Percentiles rank a stretch among this genome's conserved stretches.
phyloP scores from a whole-genome alignment of 2,797 vertebrate genomes.

The Ctenochaetus hawaiiensis region DNA sequence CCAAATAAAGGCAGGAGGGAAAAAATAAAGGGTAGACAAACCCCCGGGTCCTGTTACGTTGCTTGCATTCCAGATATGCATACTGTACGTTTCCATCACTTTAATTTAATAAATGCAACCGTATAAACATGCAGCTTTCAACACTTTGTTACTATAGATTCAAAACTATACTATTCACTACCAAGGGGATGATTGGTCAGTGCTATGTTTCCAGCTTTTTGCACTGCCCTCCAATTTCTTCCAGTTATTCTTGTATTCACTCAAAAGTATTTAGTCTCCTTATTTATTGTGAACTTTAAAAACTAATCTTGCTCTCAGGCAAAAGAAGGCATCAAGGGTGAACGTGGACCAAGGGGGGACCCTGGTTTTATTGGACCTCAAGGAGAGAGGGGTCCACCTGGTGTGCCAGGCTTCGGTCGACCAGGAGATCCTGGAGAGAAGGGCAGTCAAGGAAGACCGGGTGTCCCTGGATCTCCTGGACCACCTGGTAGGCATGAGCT shows the following conservation, averaged over 20 bases:
- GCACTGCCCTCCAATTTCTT: too few species aligned
- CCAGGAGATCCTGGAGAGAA: conserved; percentile 91
- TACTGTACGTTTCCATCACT: too few species aligned
- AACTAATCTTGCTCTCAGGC: conserved; percentile 83
- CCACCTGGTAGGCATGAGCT: conserved; percentile 84
- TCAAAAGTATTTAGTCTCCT: background rate
- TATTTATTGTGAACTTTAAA: background rate
- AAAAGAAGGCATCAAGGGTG: conserved; percentile 91
- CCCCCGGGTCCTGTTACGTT: too few species aligned
- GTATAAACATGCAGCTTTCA: too few species aligned
- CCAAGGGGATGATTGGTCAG: too few species aligned
- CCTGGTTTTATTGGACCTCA: conserved; percentile 85
- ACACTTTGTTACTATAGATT: too few species aligned
- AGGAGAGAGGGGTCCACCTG: conserved; percentile 93
- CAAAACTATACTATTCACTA: too few species aligned
- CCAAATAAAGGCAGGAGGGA: too few species aligned
- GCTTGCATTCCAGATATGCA: too few species aligned
- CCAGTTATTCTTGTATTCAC: background rate
- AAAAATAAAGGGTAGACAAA: too few species aligned
- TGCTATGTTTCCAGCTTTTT: too few species aligned
- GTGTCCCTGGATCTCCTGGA: conserved; percentile 89
- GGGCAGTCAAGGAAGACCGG: conserved; percentile 90
- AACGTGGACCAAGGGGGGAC: conserved; percentile 90
- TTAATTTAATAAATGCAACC: too few species aligned
- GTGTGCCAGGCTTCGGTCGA: conserved; percentile 87